A percentile compares a stretch with the other conserved stretches of the same genome.
Conservation (phyloP, 2,797 vertebrate species). For the Okamejei kenojei region DNA sequence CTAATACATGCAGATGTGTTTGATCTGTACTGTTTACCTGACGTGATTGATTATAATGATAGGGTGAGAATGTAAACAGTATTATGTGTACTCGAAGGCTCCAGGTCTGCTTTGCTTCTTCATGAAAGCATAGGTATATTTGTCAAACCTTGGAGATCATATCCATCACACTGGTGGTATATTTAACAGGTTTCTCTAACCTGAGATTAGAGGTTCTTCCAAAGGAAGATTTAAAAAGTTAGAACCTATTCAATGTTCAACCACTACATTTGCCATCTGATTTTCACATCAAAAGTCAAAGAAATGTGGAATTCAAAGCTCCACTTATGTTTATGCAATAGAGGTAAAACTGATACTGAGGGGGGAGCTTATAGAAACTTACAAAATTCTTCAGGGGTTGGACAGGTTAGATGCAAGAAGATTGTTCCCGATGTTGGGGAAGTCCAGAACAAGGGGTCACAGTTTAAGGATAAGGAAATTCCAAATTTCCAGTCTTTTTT, state of each 20-base stretch:
- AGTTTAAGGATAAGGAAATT: not conserved
- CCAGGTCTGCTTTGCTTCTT: not conserved
- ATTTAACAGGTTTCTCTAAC: not conserved
- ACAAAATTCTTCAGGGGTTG: too few relatives aligned
- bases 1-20: not conserved
- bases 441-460: too few relatives aligned
- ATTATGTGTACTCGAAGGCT: not conserved
- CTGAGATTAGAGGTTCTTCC: not conserved
- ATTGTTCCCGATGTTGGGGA: too few relatives aligned
- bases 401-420: too few relatives aligned
- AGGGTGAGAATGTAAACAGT: not conserved
- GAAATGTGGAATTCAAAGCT: not conserved
- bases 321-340: not conserved
- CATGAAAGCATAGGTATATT: not conserved
- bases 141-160: not conserved
- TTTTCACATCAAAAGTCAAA: not conserved
- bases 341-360: not conserved
- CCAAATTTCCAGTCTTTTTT: not conserved
- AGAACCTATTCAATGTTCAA: not conserved
- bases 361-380: too few relatives aligned
- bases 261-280: not conserved
- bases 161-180: not conserved
- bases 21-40: not conserved
- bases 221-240: not conserved
- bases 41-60: not conserved